Evolutionary conservation across 2,888 invertebrate genomes (phyloP).

Genomic region (Argyra leucocephala): DNA sequence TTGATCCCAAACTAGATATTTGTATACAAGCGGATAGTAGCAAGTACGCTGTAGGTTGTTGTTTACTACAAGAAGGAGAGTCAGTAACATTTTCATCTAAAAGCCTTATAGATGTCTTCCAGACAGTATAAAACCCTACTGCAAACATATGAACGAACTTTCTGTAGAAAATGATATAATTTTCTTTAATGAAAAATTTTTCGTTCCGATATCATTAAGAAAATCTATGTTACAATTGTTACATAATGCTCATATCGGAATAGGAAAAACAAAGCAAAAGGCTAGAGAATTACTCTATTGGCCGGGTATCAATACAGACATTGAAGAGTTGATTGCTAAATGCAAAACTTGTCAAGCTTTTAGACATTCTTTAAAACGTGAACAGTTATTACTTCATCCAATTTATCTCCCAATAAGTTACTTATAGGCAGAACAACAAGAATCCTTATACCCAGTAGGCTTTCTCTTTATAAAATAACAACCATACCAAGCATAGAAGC

Average conservation of each 20-base stretch:
- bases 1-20: not conserved
- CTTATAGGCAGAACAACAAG: too few relatives aligned
- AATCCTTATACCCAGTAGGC: too few relatives aligned
- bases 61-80: slow-evolving; percentile 16
- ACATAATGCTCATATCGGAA: not conserved
- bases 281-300: slow-evolving; percentile 8
- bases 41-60: slow-evolving; percentile 12
- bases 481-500: too few relatives aligned
- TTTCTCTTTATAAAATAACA: too few relatives aligned
- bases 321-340: not conserved
- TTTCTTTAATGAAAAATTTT: slow-evolving; percentile 13
- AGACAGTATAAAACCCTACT: not conserved
- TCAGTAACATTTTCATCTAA: slow-evolving; percentile 23
- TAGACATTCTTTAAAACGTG: too few relatives aligned
- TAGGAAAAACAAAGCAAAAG: not conserved
- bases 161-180: slow-evolving; percentile 9
- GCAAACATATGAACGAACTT: not conserved
- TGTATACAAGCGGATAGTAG: slow-evolving; percentile 18
- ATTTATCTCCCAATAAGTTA: too few relatives aligned
- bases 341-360: slow-evolving; percentile 5
- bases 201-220: slow-evolving; percentile 14
- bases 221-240: slow-evolving; percentile 19
- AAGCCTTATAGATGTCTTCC: slow-evolving; percentile 19
- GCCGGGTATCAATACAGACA: not conserved
- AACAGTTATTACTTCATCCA: too few relatives aligned